Percentiles rank a stretch among this genome's conserved stretches.
Conservation (phyloP, 64 coral and sea anemone genomes). For the Pocillopora verrucosa region DNA sequence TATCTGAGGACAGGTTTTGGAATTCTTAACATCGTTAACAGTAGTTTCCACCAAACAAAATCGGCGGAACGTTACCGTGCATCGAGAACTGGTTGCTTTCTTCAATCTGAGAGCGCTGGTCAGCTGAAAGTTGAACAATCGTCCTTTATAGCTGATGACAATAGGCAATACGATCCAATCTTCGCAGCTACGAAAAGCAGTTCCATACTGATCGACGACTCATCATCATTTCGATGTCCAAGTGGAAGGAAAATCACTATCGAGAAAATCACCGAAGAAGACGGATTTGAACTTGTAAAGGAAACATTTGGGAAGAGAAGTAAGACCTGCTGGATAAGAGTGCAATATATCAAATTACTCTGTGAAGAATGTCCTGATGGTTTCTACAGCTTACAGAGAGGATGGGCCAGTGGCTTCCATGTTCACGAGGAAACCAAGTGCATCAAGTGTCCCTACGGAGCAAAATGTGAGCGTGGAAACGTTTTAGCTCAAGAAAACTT, state of each 20-base stretch:
- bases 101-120: background rate
- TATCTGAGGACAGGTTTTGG: constrained; percentile 21
- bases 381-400: constrained; percentile 52
- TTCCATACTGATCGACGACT: background rate
- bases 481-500: constrained; percentile 51
- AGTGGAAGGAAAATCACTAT: constrained; percentile 1
- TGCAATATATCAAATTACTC: constrained; percentile 17
- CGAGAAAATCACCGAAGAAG: background rate
- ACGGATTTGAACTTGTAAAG: background rate
- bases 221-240: background rate
- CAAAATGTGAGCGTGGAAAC: constrained; percentile 17
- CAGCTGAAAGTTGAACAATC: background rate
- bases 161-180: background rate
- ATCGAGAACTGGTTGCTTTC: background rate
- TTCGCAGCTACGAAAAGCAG: constrained; percentile 10
- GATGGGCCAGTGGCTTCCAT: background rate
- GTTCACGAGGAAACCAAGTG: constrained; percentile 11
- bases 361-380: constrained; percentile 44
- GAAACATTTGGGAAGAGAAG: no score
- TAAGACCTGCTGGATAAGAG: background rate
- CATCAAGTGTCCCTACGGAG: constrained; percentile 66
- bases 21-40: constrained; percentile 9
- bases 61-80: background rate
- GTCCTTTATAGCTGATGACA: constrained; percentile 15
- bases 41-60: constrained; percentile 13